Conservation (phyloP, 2,113 vertebrate genomes). For the Apus apus region DNA sequence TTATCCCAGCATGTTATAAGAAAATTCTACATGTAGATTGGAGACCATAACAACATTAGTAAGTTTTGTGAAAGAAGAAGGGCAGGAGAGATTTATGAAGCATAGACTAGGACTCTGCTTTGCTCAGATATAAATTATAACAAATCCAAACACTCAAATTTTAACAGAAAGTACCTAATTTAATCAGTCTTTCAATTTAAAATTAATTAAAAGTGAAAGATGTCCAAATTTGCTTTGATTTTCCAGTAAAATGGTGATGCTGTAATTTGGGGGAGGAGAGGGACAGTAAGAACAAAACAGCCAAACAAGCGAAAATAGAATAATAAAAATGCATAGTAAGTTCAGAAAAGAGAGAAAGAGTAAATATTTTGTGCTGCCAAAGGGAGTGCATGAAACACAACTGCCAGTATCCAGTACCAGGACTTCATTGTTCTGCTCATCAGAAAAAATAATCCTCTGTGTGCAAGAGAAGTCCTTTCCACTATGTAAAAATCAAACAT, state of each 20-base stretch:
- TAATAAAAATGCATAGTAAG: not conserved
- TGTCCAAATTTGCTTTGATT: not conserved
- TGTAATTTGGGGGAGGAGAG: not conserved
- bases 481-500: not conserved
- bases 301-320: not conserved
- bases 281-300: not conserved
- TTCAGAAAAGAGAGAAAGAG: not conserved
- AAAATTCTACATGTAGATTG: not conserved
- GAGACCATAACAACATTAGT: not conserved
- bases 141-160: not conserved
- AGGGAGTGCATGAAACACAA: not conserved
- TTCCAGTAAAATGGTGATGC: not conserved
- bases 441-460: not conserved
- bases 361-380: not conserved
- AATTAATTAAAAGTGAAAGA: not conserved
- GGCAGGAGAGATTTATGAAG: not conserved
- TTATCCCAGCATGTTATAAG: not conserved
- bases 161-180: not conserved
- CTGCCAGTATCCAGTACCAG: not conserved
- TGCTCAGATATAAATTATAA: not conserved
- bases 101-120: not conserved
- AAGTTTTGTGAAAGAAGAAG: not conserved
- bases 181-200: not conserved
- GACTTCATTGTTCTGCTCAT: not conserved
- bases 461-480: not conserved